Base-by-base conservation (phyloP, 2,888 invertebrate genomes). In the Halocaridina rubra region DNA sequence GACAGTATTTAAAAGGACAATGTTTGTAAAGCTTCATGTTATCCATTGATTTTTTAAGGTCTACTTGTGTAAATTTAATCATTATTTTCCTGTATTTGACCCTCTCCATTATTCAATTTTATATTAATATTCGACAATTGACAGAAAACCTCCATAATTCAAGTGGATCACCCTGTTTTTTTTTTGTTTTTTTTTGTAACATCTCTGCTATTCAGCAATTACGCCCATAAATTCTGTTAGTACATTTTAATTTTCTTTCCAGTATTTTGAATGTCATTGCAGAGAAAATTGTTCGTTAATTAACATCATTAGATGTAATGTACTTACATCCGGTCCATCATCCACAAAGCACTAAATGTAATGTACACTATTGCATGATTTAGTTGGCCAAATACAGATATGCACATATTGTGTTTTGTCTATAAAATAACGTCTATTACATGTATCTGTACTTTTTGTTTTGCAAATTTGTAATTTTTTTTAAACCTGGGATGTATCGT, bases 321-420 rank as follows among this genome's bases (percentile, higher is more conserved):
- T 53, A 24, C 7, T 27, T 3, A 61, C 30, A 32, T n/a, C 59
- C 32, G 19, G 24, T 46, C 72, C 33, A 32, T 69, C 53, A 46
- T 53, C 30, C 4, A 46, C 67, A 22, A 53, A 8, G 24, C 30
- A 67, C 39, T 33, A 46, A 16, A 29, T 53, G 19, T 19, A 22
- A 33, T 84, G 82, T 84, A 84, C 82, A 84, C 77, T 84, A 84
- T 77, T 84, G 82, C 77, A 84, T 84, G 27, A 81, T 81, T 57
- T 46, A 75, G 82, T 78, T 84, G 82, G 82, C 82, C 82, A 84
- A 78, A 84, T 71, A 78, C 82, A 84, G 81, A 64, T 24, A 67
- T 76, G n/a, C 81, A 75, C 81, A 81, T 57, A 75, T 67, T 78
- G 82, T 71, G 29, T 46, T 71, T 19, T 16, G 67, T 57, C 57